Percentiles rank a stretch among this genome's conserved stretches.
phyloP scores from a whole-genome alignment of 1,140 invertebrate genomes.

The Tetragonula clypearis region DNA sequence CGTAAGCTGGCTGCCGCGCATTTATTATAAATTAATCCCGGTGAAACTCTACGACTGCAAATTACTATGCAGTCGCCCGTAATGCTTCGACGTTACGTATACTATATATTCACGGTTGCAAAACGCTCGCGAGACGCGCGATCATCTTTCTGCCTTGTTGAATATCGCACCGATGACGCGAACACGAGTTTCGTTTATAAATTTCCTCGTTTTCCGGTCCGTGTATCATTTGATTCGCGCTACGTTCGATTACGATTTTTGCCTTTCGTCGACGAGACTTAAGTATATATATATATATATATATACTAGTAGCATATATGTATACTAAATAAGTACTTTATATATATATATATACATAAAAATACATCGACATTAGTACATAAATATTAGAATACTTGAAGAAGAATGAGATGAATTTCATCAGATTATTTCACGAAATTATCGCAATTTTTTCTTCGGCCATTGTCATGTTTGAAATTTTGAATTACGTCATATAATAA shows the following conservation, averaged over 20 bases:
- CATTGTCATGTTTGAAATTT: background rate
- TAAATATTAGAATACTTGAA: background rate
- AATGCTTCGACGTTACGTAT: background rate
- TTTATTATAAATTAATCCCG: slow-evolving; percentile 32
- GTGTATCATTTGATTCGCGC: background rate
- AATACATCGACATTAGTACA: background rate
- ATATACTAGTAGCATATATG: no score
- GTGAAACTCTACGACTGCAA: background rate
- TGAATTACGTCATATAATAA: background rate
- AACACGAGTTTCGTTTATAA: slow-evolving; percentile 4
- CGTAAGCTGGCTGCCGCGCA: background rate
- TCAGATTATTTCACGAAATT: background rate
- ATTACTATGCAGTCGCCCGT: background rate
- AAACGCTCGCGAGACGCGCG: background rate
- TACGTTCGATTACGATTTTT: background rate
- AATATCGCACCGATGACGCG: background rate
- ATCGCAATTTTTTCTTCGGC: background rate
- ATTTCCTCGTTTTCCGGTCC: background rate
- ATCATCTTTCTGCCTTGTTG: background rate
- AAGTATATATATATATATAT: background rate
- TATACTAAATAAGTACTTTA: no score
- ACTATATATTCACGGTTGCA: background rate
- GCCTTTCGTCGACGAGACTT: background rate
- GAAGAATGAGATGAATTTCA: background rate
- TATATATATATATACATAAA: no score